Percentiles rank a stretch among this genome's conserved stretches.
Conservation (phyloP, 2,888 invertebrate species). For the Lasioglossum zephyrum region DNA sequence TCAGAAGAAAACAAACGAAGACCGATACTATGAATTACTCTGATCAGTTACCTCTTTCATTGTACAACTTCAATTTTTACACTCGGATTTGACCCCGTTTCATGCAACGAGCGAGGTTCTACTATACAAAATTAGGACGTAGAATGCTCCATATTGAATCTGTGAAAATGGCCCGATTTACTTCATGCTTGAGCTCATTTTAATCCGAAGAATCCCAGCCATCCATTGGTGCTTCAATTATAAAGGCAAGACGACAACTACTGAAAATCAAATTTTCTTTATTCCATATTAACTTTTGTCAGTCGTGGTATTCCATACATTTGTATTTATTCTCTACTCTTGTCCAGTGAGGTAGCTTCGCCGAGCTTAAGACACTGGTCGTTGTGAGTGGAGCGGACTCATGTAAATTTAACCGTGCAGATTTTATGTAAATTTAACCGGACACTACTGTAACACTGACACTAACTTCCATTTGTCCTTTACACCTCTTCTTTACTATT, state of each 20-base stretch:
- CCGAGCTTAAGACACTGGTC: neutral
- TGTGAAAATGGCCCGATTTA: neutral
- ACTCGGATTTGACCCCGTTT: neutral
- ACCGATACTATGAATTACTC: neutral
- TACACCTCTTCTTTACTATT: neutral
- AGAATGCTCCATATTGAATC: neutral
- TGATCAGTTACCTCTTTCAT: neutral
- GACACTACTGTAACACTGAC: neutral
- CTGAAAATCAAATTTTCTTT: neutral
- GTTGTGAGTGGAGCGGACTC: neutral
- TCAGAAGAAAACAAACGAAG: neutral
- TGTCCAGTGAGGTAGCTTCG: neutral
- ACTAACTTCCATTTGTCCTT: neutral
- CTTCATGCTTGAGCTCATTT: neutral
- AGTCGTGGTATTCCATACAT: neutral
- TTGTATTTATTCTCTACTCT: neutral
- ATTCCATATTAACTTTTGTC: neutral
- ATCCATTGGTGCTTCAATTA: neutral
- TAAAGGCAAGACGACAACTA: neutral
- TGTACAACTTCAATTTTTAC: neutral
- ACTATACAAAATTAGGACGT: neutral
- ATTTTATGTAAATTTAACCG: neutral
- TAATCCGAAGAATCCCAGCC: neutral
- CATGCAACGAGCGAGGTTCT: neutral
- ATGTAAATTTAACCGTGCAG: constrained; percentile 1